Base-by-base conservation (phyloP, 2,797 vertebrate species). In the Mormyrops boulengeri region DNA sequence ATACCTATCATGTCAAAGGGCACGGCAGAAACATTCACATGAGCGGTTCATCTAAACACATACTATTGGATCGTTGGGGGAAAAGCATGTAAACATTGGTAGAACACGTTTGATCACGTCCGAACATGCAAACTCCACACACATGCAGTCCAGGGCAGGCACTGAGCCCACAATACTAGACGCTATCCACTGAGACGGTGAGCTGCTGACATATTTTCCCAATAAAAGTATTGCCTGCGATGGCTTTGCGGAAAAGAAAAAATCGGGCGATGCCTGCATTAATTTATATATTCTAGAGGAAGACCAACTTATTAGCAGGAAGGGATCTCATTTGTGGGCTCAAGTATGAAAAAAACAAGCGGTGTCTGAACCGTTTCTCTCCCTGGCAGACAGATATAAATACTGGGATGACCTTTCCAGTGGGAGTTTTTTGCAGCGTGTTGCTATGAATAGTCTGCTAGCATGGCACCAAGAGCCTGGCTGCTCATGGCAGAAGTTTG, bases 311-410 rank as follows among this genome's bases (percentile, higher is more conserved):
- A 52, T 87, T 38, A 6, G 7, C 30, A 41, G 17, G 50, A 19
- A 57, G 19, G 52, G 30, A 30, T 57, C 30, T 87, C 53, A 38
- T 44, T 87, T 87, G 47, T 52, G 53, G 53, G 30, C 50, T 87
- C 8, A 5, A 30, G 30, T 60, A 53, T 60, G 69, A 47, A 14
- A 47, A 80, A 77, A 73, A 85, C 80, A 19, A 60, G 44, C 47
- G 4, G 47, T 12, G 44, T 44, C 47, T 87, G 62, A 73, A 38
- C 69, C 30, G 86, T 2, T 47, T 38, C 26, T 34, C 38, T 85
- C 9, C 66, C 53, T 50, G 17, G 60, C 85, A 88, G 34, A 77
- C 89, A 55, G 89, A 87, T 87, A 87, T 88, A 89, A 88, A 89
- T 89, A 89, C 30, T 47, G 30, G 30, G 82, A 47, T 85, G 80